Conservation (phyloP, 2,797 vertebrate genomes). For the Rhinoraja longicauda region DNA sequence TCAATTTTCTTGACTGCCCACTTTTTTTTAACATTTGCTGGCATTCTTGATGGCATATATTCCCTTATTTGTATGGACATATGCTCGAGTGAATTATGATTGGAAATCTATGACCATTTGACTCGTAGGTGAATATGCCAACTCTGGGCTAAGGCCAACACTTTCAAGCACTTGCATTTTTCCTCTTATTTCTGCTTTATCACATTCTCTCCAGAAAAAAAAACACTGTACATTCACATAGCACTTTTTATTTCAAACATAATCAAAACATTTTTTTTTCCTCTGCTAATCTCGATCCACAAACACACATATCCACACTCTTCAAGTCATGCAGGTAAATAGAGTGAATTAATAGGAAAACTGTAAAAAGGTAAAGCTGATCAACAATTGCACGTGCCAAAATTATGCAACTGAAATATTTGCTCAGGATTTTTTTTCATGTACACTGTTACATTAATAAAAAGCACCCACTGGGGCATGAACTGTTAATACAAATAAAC, state of each 20-base stretch:
- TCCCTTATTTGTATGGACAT: background rate
- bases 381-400: background rate
- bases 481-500: slow-evolving; percentile 16
- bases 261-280: background rate
- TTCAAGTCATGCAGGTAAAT: background rate
- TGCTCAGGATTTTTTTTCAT: background rate
- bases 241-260: background rate
- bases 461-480: background rate
- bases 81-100: background rate
- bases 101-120: background rate
- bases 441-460: background rate
- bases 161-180: background rate
- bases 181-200: background rate
- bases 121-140: background rate
- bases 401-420: background rate
- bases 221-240: background rate
- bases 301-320: background rate
- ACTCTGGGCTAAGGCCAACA: background rate
- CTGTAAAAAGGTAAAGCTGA: background rate
- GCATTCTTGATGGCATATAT: background rate
- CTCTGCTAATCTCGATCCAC: background rate
- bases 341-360: background rate
- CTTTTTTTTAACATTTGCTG: too few species aligned
- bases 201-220: background rate
- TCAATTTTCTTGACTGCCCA: too few species aligned